Conservation (phyloP, 2,888 invertebrate species). For the Crioceris asparagi region DNA sequence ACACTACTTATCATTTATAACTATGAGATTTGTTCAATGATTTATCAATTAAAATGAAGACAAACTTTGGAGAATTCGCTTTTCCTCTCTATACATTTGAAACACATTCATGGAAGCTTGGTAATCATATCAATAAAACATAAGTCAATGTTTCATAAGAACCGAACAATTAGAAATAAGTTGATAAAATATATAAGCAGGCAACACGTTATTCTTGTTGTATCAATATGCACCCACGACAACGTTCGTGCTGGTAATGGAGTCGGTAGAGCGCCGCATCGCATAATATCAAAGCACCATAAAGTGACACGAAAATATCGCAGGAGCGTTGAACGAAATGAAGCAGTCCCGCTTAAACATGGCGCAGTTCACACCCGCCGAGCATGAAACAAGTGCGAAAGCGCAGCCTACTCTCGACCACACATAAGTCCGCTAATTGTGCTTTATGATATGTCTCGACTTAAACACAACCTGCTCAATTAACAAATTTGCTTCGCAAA, state of each 20-base stretch:
- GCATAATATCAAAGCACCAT: constrained; percentile 8
- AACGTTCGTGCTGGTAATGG: constrained; percentile 3
- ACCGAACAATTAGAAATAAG: too few species aligned
- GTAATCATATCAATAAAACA: too few species aligned
- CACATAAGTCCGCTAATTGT: constrained; percentile 28
- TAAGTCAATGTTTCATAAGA: too few species aligned
- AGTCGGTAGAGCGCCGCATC: constrained; percentile 3
- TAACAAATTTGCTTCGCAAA: constrained; percentile 23
- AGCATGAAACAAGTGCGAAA: constrained; percentile 27
- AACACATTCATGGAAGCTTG: too few species aligned
- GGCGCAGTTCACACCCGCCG: constrained; percentile 23
- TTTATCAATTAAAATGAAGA: too few species aligned
- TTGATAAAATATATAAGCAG: too few species aligned
- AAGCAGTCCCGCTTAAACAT: constrained; percentile 14
- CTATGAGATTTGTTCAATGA: too few species aligned
- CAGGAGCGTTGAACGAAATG: constrained; percentile 12
- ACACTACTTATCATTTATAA: too few species aligned
- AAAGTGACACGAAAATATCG: constrained; percentile 17
- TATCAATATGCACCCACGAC: too few species aligned
- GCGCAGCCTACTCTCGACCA: constrained; percentile 11
- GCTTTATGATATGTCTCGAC: constrained; percentile 24
- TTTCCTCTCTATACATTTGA: too few species aligned
- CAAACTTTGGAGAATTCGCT: too few species aligned
- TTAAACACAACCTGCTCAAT: constrained; percentile 23
- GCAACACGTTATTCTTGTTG: too few species aligned